phyloP scores from a whole-genome alignment of 1,140 invertebrate genomes.

The Polypedilum vanderplanki region DNA sequence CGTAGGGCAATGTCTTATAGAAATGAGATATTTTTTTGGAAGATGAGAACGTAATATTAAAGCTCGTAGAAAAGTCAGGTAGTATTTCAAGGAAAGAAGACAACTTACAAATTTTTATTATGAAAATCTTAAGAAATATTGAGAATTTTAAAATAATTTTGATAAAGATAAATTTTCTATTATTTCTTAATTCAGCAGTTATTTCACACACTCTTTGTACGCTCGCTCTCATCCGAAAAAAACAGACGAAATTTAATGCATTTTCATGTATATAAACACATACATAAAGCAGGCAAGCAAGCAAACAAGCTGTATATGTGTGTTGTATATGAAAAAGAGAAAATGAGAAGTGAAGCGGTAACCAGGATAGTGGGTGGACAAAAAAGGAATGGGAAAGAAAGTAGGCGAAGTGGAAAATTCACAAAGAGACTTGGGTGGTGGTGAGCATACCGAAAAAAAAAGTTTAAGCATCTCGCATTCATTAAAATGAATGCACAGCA shows the following conservation, averaged over 20 bases:
- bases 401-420: neutral
- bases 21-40: no score
- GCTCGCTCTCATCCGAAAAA: neutral
- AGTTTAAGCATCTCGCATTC: constrained; percentile 10
- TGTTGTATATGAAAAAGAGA: neutral
- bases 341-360: constrained; percentile 17
- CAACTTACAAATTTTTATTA: no score
- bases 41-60: no score
- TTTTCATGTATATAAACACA: constrained; percentile 17
- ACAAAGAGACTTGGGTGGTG: neutral
- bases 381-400: no score
- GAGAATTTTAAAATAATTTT: no score
- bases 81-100: no score
- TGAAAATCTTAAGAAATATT: no score
- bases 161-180: no score
- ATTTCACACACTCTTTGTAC: no score
- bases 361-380: neutral
- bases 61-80: no score
- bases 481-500: constrained; percentile 13
- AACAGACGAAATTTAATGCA: constrained; percentile 18
- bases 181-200: no score
- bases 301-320: neutral
- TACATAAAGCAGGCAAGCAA: neutral
- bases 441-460: neutral
- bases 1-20: no score